phyloP scores from a whole-genome alignment of 2,797 vertebrate species.

The Etheostoma nigrum region DNA sequence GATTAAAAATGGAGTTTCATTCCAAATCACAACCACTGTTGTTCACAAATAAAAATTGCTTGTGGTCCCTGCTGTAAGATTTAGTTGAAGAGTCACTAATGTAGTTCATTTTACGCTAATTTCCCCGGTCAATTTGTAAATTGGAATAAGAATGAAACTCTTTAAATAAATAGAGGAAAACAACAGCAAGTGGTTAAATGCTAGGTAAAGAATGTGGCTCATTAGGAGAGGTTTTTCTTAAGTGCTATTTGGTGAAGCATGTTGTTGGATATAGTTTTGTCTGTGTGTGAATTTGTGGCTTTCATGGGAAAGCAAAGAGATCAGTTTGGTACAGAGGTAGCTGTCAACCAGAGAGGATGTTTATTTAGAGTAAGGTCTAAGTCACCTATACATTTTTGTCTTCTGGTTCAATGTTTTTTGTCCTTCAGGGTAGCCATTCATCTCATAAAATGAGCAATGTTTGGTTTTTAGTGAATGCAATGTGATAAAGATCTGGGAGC shows the following conservation, averaged over 20 bases:
- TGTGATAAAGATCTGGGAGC: constrained; percentile 22
- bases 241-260: constrained; percentile 66
- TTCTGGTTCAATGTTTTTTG: constrained; percentile 40
- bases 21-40: constrained; percentile 22
- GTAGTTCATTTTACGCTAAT: not conserved
- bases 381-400: constrained; percentile 44
- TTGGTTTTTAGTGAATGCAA: constrained; percentile 21
- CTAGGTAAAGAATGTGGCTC: constrained; percentile 29
- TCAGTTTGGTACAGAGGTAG: constrained; percentile 18
- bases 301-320: constrained; percentile 25
- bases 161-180: constrained; percentile 15
- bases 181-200: constrained; percentile 29
- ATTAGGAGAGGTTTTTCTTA: constrained; percentile 34
- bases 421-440: constrained; percentile 36
- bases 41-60: not conserved
- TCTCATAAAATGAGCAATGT: constrained; percentile 38
- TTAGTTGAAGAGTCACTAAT: constrained; percentile 7
- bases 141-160: constrained; percentile 42
- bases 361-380: constrained; percentile 27
- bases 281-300: constrained; percentile 60
- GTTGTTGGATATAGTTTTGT: constrained; percentile 57
- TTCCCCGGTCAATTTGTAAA: not conserved
- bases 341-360: constrained; percentile 33
- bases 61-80: constrained; percentile 7
- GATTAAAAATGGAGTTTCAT: constrained; percentile 39